Conservation (phyloP, 2,113 vertebrate species). For the Apaloderma vittatum region DNA sequence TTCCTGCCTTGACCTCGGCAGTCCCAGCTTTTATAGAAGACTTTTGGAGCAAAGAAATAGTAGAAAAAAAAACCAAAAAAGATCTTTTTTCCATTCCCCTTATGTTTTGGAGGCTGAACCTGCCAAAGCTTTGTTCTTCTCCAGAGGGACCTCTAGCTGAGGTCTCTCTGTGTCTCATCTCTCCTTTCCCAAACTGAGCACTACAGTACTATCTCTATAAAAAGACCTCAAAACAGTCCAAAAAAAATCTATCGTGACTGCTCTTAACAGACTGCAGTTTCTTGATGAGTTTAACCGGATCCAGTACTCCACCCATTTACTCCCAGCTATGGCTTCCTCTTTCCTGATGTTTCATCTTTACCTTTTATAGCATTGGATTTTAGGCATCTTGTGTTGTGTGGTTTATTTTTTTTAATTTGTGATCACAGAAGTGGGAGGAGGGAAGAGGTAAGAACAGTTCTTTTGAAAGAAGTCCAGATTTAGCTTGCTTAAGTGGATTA, state of each 20-base stretch:
- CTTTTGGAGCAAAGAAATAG: neutral
- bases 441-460: neutral
- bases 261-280: neutral
- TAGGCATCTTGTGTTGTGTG: neutral
- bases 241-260: neutral
- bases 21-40: neutral
- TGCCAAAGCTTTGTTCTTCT: constrained; percentile 41
- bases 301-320: neutral
- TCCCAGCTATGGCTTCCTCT: neutral
- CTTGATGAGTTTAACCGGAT: neutral
- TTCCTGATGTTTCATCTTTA: neutral
- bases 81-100: neutral
- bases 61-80: too few species aligned
- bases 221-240: neutral
- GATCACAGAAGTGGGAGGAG: neutral
- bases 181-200: neutral
- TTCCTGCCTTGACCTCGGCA: constrained; percentile 8
- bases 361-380: neutral
- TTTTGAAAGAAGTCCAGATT: neutral
- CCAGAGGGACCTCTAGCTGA: constrained; percentile 4
- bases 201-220: neutral
- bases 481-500: neutral
- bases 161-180: neutral
- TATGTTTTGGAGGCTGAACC: neutral
- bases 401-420: neutral